Evolutionary conservation across 2,888 invertebrate species (phyloP).

Genomic region (Stegana nigrithorax): DNA sequence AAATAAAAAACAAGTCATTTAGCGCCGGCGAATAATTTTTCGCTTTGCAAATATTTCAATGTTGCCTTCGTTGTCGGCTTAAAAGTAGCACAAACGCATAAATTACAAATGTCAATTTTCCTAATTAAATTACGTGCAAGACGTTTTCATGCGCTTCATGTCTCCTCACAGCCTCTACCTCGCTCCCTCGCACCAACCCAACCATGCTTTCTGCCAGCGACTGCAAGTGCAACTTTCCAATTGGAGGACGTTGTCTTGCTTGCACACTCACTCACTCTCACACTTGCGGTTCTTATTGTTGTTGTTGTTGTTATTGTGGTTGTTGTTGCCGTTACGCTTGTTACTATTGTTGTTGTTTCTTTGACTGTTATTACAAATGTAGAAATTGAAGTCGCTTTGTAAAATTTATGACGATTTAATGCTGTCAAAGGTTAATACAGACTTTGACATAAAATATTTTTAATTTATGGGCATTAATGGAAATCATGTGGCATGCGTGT

Average conservation of each 20-base stretch:
- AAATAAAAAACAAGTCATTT: too few species aligned
- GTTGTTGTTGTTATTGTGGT: background rate
- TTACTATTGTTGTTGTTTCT: too few species aligned
- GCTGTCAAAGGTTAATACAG: background rate
- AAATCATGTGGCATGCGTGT: background rate
- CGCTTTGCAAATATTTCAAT: background rate
- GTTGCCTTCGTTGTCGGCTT: background rate
- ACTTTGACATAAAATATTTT: background rate
- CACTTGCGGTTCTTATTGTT: background rate
- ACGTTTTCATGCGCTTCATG: too few species aligned
- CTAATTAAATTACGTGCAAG: slow-evolving; percentile 13
- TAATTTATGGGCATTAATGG: background rate
- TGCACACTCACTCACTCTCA: too few species aligned
- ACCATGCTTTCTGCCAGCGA: too few species aligned
- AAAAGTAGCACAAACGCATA: slow-evolving; percentile 5
- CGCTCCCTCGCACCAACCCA: too few species aligned
- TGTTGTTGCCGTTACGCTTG: background rate
- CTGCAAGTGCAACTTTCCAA: background rate
- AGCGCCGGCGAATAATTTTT: background rate
- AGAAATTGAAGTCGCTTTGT: too few species aligned
- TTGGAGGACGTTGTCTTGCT: too few species aligned
- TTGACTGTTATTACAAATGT: too few species aligned
- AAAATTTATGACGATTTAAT: background rate
- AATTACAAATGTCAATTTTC: slow-evolving; percentile 6
- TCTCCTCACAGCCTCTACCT: too few species aligned